A percentile compares a stretch with the other conserved stretches of the same genome.
These are phyloP conservation scores for Nowickia ferox DNA, from an alignment of 2,888 invertebrate species.

Conservation along the genomic window DNA sequence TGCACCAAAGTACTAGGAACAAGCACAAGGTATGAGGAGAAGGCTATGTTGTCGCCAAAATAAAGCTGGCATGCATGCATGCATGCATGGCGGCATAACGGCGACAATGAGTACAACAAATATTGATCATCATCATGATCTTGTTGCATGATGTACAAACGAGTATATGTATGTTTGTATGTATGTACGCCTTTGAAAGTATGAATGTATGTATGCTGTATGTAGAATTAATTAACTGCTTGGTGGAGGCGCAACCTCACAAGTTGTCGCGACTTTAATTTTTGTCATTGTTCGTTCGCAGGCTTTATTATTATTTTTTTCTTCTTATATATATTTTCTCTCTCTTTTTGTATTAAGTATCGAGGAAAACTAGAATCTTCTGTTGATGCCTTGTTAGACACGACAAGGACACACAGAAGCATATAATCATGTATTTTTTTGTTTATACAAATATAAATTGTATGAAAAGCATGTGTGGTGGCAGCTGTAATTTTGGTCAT, in stretches of 20 bases:
- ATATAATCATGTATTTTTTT: slow-evolving; percentile 65
- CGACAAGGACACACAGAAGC: slow-evolving; percentile 81
- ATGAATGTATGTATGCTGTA: slow-evolving; percentile 29
- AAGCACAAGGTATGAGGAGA: background rate
- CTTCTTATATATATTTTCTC: background rate
- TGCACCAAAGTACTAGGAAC: slow-evolving; percentile 43
- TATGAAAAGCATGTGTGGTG: slow-evolving; percentile 69
- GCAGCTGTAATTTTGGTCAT: slow-evolving; percentile 69
- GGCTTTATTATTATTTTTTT: slow-evolving; percentile 39
- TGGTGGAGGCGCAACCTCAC: slow-evolving; percentile 75
- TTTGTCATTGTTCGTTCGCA: slow-evolving; percentile 71
- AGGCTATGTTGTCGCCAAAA: slow-evolving; percentile 53
- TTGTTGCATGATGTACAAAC: slow-evolving; percentile 68
- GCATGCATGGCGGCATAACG: slow-evolving; percentile 72
- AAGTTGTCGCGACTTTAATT: slow-evolving; percentile 74
- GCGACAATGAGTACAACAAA: slow-evolving; percentile 73
- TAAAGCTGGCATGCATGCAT: slow-evolving; percentile 65
- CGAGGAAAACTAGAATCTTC: slow-evolving; percentile 68
- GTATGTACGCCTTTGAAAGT: too few species aligned
- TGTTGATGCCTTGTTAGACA: slow-evolving; percentile 80
- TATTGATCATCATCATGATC: slow-evolving; percentile 71
- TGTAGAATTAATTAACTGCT: slow-evolving; percentile 80
- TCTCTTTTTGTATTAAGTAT: slow-evolving; percentile 9
- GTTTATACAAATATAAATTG: slow-evolving; percentile 10
- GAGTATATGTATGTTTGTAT: too few species aligned